A percentile compares a stretch with the other conserved stretches of the same genome.
Conservation (phyloP, 2,113 vertebrate species). For the Pristiophorus japonicus region DNA sequence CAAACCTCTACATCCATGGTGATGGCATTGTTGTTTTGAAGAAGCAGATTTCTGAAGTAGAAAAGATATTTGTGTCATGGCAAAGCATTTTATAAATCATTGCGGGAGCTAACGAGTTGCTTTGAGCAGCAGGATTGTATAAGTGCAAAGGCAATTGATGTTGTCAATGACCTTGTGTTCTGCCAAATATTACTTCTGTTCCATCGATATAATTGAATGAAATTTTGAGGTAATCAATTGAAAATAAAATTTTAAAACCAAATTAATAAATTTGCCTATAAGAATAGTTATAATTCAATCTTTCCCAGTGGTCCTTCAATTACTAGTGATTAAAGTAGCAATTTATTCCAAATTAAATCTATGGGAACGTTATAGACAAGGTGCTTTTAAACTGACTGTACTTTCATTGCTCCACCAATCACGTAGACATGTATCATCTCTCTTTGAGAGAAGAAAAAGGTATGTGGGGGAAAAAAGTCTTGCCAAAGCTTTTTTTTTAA, state of each 20-base stretch:
- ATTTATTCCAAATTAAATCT: constrained; percentile 3
- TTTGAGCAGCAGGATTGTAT: background rate
- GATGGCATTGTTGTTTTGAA: background rate
- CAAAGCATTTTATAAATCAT: background rate
- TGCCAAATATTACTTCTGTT: background rate
- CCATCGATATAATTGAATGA: background rate
- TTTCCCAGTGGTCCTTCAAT: background rate
- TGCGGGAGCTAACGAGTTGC: background rate
- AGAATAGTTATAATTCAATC: background rate
- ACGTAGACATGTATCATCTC: background rate
- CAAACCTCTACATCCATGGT: background rate
- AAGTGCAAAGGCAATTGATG: background rate
- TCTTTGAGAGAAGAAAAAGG: background rate
- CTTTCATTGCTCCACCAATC: background rate
- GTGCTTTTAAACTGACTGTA: background rate
- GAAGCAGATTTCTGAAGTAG: background rate
- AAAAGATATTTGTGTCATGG: background rate
- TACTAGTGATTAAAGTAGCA: background rate
- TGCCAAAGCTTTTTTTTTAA: background rate
- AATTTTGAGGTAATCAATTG: background rate
- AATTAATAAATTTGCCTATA: background rate
- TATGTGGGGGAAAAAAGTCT: background rate
- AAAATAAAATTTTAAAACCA: background rate
- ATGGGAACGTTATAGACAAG: background rate
- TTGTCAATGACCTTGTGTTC: background rate